Evolutionary conservation across 2,888 invertebrate genomes (phyloP), one percentile per base, ranked within the genome.

Genomic region (Anoncus sp.): DNA sequence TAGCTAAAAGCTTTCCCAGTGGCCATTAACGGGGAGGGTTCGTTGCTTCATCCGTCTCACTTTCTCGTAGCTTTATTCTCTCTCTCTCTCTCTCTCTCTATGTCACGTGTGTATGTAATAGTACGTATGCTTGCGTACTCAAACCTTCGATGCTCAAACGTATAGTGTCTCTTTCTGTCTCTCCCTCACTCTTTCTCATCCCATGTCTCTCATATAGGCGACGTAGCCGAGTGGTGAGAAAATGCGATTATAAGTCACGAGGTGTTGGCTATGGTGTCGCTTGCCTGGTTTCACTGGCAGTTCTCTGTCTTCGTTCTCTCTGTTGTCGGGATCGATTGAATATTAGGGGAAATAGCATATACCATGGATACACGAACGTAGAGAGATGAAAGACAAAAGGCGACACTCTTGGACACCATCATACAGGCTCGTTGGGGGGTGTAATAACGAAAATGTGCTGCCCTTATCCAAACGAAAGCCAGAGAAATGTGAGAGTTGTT

Each of bases 171-270:
- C 49, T 22, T 16, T 16, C 49, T 49, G 20, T 27, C 49, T 62
- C 49, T 71, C 49, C 55, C 43, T 27, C 16, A 16, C 31, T 45
- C 55, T 57, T 12, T 53, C 31, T 40, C 51, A 51, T 51, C 31
- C 18, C 60, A 51, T 57, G 66, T 77, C 74, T 57, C 62, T 47
- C 53, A 70, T 72, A 80, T 77, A 53, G 67, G 51, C 65, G 35
- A 72, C 69, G 49, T 31, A 59, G 55, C 66, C 76, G 82, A 80
- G 82, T 82, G 84, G 86, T 85, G 90, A 87, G 88, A 89, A 91
- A 88, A 91, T 90, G 89, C 89, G 89, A 91, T 91, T 91, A 91
- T 90, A 91, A 90, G 90, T 91, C 91, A 90, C 88, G 87, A 87
- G 89, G 90, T 90, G 90, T 88, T 86, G 83, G 81, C 78, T 82